phyloP scores from a whole-genome alignment of 2,797 vertebrate genomes.

The Todus mexicanus region DNA sequence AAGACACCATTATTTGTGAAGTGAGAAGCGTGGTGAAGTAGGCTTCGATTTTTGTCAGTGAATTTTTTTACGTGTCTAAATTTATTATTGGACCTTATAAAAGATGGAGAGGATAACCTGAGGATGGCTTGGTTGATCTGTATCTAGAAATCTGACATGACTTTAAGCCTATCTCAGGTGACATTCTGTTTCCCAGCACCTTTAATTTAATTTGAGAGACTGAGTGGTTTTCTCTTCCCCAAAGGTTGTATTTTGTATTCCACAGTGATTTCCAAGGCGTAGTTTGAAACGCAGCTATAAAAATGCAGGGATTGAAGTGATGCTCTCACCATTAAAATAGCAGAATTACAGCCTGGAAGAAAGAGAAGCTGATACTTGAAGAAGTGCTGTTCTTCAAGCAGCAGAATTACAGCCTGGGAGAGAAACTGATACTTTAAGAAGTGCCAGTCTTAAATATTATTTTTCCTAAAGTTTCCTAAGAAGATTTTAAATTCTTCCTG shows the following conservation, averaged over 20 bases:
- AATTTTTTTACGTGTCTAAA: background rate
- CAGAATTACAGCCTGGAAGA: background rate
- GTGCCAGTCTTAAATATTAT: background rate
- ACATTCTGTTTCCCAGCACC: background rate
- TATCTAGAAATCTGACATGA: background rate
- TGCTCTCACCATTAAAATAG: background rate
- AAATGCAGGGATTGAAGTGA: background rate
- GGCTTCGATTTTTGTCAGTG: background rate
- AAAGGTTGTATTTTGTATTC: background rate
- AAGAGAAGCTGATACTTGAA: background rate
- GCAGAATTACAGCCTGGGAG: background rate
- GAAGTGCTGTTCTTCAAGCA: background rate
- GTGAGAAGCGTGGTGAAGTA: background rate
- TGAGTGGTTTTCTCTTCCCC: background rate
- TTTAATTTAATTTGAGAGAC: slow-evolving; percentile 2
- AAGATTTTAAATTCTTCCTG: background rate
- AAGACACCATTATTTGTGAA: background rate
- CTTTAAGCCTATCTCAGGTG: background rate
- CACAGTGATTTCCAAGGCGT: background rate
- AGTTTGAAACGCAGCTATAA: background rate
- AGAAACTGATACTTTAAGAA: background rate
- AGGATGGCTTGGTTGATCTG: background rate
- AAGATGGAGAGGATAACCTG: background rate
- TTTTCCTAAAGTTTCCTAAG: background rate
- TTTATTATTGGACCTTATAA: background rate